Percentiles rank a stretch among this genome's conserved stretches.
phyloP scores from a whole-genome alignment of 92 coral and sea anemone species.

The Desmophyllum pertusum region DNA sequence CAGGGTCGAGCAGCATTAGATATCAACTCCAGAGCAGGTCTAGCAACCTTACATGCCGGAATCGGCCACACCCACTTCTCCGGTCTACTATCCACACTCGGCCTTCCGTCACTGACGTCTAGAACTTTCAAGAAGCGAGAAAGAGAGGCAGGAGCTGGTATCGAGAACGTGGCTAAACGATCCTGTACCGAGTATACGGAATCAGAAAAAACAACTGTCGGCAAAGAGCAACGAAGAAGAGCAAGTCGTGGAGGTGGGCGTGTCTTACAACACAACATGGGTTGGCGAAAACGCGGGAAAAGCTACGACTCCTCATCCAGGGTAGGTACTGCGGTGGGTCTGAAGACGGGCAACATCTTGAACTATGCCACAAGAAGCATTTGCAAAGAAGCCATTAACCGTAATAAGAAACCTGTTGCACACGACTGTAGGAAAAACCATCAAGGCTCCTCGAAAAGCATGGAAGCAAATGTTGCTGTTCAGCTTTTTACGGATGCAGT shows the following conservation, averaged over 20 bases:
- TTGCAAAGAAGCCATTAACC: slow-evolving; percentile 14
- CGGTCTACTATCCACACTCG: no score
- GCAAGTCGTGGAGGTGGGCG: slow-evolving; percentile 21
- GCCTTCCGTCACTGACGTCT: no score
- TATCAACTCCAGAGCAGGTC: no score
- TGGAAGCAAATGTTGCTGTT: slow-evolving; percentile 28
- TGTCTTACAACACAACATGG: slow-evolving; percentile 46
- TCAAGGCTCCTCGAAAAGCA: slow-evolving; percentile 36
- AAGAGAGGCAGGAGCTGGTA: slow-evolving; percentile 27
- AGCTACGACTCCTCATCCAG: slow-evolving; percentile 44
- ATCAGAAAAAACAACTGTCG: slow-evolving; percentile 14
- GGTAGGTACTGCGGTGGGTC: slow-evolving; percentile 39
- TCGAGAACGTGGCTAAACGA: slow-evolving; percentile 33
- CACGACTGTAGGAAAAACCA: slow-evolving; percentile 50
- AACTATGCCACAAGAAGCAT: slow-evolving; percentile 33
- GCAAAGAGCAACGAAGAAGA: neutral
- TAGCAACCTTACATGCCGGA: no score
- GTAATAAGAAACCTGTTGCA: neutral
- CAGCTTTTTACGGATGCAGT: neutral
- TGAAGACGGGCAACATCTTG: slow-evolving; percentile 36
- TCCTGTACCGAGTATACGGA: slow-evolving; percentile 11
- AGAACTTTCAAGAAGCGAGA: slow-evolving; percentile 42
- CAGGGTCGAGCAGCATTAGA: no score
- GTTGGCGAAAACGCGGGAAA: slow-evolving; percentile 35
- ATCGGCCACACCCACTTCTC: no score